Base-by-base conservation (phyloP, 2,113 vertebrate species). In the Sciurus niger region DNA sequence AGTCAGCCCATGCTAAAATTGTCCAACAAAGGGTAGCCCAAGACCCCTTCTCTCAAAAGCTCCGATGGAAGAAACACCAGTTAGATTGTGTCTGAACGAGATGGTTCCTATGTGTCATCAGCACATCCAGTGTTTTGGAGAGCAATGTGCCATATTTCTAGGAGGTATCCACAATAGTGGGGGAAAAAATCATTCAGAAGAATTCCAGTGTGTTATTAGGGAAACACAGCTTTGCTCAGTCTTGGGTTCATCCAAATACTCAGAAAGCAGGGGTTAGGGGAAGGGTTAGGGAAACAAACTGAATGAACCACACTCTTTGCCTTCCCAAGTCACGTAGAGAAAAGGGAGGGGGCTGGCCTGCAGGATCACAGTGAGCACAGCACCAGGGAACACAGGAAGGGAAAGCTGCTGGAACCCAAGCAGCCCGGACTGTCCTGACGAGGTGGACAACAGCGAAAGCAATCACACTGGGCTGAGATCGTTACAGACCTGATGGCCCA, bases 71-170 rank as follows among this genome's bases (percentile, higher is more conserved):
- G 32, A 96, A 92, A 58, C 18, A 91, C 14, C 88, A 68, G 65
- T 93, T 65, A 96, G 80, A 94, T 87, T 72, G 43, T 60, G 34
- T 72, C 43, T 91, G 82, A 92, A 88, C 84, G 1, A 96, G 78
- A 83, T 93, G 55, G 92, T 51, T 79, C 76, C 32, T 60, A 37
- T 28, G 73, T 70, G 34, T 46, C 82, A 93, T 53, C 70, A 73
- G 65, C 11, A 70, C 34, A 84, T 11, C 70, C 34, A 82, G 72
- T 89, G n/a, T 80, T 94, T 94, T 96, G 65, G n/a, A 96, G 48
- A 77, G 17, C 25, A 78, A 72, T 4, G 32, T 22, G 63, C 11
- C 76, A 32, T 70, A 86, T 4, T 89, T 85, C 55, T 8, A 83
- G 55, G 67, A 73, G 24, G 8, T 84, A 12, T 65, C 60, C 46